Base-by-base conservation (phyloP, 2,113 vertebrate species). In the Euleptes europaea region DNA sequence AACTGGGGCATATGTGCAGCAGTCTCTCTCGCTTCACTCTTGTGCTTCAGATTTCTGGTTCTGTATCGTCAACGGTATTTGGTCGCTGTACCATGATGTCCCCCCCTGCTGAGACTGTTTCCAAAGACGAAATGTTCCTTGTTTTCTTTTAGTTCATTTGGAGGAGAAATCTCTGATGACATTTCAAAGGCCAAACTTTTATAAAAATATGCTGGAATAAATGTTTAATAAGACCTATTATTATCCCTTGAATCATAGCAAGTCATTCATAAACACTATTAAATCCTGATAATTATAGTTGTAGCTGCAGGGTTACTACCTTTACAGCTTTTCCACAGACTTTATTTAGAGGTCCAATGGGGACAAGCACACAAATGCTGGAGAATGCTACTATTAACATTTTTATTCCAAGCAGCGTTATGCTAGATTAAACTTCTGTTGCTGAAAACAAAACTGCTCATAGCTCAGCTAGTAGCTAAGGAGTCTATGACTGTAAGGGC, bases 231-330 rank as follows among this genome's bases (percentile, higher is more conserved):
- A 90, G 92, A 94, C 1, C 0, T 93, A 93, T 93, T 93, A 92
- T 93, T 95, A 94, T 94, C 89, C 85, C 91, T 93, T 95, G 92
- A 93, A 89, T 94, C 94, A 92, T 91, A 92, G 88, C 86, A 94
- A 94, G 88, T 93, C 93, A 93, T 92, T 94, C 92, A 93, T 94
- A 95, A 95, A 94, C 90, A 91, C 89, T 89, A 94, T 92, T 95
- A 95, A 93, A 94, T 91, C 89, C 92, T 93, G 86, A 93, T 95
- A 94, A 95, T 93, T 94, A 91, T 94, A 92, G 91, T 88, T 91
- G 86, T 94, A 94, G 92, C 93, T 94, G 90, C 89, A 89, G 89
- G 91, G 89, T 93, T 91, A 92, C 91, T 93, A 94, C 94, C 93
- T 93, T 94, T 92, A 71, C 86, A 90, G 91, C 90, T 90, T 90